Evolutionary conservation across 2,888 invertebrate species (phyloP).

Genomic region (Tenodera sinensis): DNA sequence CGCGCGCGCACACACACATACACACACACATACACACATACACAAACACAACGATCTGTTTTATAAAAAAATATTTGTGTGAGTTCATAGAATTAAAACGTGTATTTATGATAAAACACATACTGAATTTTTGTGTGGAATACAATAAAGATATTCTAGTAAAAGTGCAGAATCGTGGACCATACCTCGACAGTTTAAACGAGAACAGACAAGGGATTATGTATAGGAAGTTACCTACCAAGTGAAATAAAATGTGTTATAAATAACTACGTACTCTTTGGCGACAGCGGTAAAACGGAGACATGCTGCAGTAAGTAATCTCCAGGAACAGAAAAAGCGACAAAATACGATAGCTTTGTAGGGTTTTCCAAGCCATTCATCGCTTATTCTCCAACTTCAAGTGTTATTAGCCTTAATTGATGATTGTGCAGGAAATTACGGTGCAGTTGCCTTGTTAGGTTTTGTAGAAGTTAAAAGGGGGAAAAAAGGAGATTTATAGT

Average conservation of each 20-base stretch:
- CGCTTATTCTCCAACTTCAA: background rate
- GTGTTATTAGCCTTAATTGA: background rate
- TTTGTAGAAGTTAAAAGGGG: background rate
- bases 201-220: background rate
- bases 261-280: background rate
- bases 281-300: background rate
- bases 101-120: no score
- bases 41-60: no score
- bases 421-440: background rate
- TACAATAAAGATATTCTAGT: no score
- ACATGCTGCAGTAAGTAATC: background rate
- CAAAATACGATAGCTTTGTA: background rate
- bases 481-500: background rate
- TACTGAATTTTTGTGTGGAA: no score
- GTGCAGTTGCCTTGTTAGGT: background rate
- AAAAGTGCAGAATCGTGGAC: no score
- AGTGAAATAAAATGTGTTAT: background rate
- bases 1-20: no score
- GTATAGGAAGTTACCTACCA: background rate
- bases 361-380: background rate
- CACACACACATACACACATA: no score
- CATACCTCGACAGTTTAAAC: no score
- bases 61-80: no score
- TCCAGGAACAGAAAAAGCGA: background rate
- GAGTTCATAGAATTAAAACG: no score